Evolutionary conservation across 2,797 vertebrate genomes (phyloP).

Genomic region (Chelidonichthys spinosus): DNA sequence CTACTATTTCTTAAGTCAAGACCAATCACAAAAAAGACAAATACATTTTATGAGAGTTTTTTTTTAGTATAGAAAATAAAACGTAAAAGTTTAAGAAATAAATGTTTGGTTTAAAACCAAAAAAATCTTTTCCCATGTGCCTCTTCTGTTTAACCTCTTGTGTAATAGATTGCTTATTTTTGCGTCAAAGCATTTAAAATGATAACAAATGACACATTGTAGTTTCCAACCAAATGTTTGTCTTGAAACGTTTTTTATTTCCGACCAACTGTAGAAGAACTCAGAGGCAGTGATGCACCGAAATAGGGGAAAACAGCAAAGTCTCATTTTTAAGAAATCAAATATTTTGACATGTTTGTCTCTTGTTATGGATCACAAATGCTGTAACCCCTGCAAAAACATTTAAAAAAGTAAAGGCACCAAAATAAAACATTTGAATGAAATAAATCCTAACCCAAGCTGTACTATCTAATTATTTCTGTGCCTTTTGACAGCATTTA

Average conservation of each 20-base stretch:
- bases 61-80: too few species aligned
- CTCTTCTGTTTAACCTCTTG: background rate
- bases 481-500: background rate
- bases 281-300: background rate
- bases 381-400: background rate
- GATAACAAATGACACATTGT: background rate
- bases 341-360: background rate
- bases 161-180: background rate
- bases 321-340: background rate
- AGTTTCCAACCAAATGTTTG: background rate
- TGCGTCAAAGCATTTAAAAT: background rate
- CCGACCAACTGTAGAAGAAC: background rate
- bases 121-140: background rate
- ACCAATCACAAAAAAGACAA: too few species aligned
- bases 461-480: background rate
- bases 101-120: background rate
- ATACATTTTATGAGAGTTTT: too few species aligned
- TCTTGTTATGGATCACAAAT: background rate
- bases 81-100: background rate
- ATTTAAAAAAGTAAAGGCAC: too few species aligned
- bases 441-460: background rate
- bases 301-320: background rate
- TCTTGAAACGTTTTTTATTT: slow-evolving; percentile 1
- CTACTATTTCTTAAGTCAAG: background rate
- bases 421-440: background rate